Evolutionary conservation across 2,797 vertebrate species (phyloP).

Genomic region (Galaxias olidus): DNA sequence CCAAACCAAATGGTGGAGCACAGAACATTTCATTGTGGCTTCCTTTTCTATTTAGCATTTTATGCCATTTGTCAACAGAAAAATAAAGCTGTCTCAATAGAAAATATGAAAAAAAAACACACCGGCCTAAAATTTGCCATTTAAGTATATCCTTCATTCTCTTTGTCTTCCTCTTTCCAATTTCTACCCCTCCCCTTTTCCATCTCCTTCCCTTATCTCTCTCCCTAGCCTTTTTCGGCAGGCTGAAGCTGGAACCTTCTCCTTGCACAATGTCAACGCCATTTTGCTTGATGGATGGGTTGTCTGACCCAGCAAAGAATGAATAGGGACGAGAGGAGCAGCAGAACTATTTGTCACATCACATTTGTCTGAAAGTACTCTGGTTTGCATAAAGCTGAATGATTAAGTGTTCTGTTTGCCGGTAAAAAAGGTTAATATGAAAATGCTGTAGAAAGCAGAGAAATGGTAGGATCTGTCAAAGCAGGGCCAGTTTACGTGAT

Average conservation of each 20-base stretch:
- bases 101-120: not conserved
- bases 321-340: conserved; percentile 32
- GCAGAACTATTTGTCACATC: conserved; percentile 52
- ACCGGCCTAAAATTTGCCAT: too few relatives aligned
- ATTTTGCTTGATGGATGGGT: conserved; percentile 50
- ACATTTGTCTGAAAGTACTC: too few relatives aligned
- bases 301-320: conserved; percentile 24
- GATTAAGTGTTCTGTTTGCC: too few relatives aligned
- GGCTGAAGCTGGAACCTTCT: conserved; percentile 7
- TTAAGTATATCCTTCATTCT: not conserved
- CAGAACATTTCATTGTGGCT: too few relatives aligned
- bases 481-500: not conserved
- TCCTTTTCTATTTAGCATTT: too few relatives aligned
- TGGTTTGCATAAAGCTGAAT: too few relatives aligned
- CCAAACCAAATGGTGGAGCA: too few relatives aligned
- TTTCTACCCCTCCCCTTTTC: too few relatives aligned
- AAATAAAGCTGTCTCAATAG: not conserved
- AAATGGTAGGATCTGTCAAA: conserved; percentile 3
- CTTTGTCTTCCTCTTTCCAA: not conserved
- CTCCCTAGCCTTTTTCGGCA: too few relatives aligned
- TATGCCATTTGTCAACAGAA: too few relatives aligned
- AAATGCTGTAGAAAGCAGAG: conserved; percentile 10
- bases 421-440: conserved; percentile 19
- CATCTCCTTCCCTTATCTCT: too few relatives aligned
- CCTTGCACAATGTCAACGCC: conserved; percentile 27